Conservation (phyloP, 2,888 invertebrate genomes). For the Campaea margaritaria region DNA sequence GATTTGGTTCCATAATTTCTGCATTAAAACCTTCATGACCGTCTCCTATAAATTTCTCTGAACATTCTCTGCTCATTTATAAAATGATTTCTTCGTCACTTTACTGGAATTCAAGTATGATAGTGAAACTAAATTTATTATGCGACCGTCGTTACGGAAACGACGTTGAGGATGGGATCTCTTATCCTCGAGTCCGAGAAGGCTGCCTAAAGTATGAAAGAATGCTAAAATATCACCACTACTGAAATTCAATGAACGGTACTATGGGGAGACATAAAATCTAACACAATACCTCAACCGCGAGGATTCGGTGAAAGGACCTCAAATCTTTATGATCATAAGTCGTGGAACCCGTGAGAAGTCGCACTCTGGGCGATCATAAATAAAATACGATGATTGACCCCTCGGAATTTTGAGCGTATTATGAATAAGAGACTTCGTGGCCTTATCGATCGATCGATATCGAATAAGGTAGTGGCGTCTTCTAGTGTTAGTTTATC, state of each 20-base stretch:
- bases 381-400: conserved; percentile 60
- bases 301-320: conserved; percentile 47
- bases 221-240: conserved; percentile 42
- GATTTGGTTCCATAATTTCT: no score
- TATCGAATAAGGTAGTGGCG: no score
- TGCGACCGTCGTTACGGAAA: conserved; percentile 38
- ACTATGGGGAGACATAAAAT: conserved; percentile 51
- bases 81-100: not conserved
- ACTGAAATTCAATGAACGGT: conserved; percentile 43
- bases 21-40: no score
- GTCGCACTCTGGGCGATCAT: conserved; percentile 49
- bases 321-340: conserved; percentile 51
- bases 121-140: conserved; percentile 16
- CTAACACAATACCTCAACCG: conserved; percentile 47
- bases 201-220: conserved; percentile 38
- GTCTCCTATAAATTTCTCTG: no score
- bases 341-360: conserved; percentile 49
- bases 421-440: conserved; percentile 60
- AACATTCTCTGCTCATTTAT: not conserved
- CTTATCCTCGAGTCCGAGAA: conserved; percentile 37
- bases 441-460: conserved; percentile 26
- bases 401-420: conserved; percentile 55
- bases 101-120: conserved; percentile 4
- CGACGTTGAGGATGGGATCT: conserved; percentile 29
- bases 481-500: no score